Percentiles rank a stretch among this genome's conserved stretches.
phyloP scores from a whole-genome alignment of 2,113 vertebrate genomes.

The Anarhynchus alexandrinus region DNA sequence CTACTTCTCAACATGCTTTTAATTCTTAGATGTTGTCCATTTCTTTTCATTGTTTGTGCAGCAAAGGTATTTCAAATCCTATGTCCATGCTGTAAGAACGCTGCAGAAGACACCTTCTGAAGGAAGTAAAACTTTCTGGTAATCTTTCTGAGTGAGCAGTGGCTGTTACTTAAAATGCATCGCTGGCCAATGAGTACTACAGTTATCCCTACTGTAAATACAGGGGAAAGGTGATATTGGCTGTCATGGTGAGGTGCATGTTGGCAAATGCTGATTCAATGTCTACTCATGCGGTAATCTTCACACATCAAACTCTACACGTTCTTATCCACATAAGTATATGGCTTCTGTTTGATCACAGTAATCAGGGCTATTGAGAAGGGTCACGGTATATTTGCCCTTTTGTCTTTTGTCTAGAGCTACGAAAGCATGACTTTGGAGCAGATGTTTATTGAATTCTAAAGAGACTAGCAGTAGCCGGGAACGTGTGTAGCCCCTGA shows the following conservation, averaged over 20 bases:
- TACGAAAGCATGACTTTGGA: conserved; percentile 7
- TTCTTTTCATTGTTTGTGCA: background rate
- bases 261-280: conserved; percentile 13
- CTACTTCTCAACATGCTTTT: background rate
- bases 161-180: background rate
- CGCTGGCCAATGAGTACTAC: background rate
- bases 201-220: background rate
- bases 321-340: background rate
- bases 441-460: conserved; percentile 37
- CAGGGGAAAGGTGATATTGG: background rate
- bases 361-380: conserved; percentile 35
- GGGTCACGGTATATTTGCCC: conserved; percentile 33
- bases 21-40: background rate
- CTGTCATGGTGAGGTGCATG: background rate
- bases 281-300: background rate
- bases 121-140: background rate
- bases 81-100: background rate
- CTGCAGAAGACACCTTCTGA: background rate
- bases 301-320: background rate
- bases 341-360: conserved; percentile 37
- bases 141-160: background rate
- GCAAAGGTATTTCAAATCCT: background rate
- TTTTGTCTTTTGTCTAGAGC: conserved; percentile 25
- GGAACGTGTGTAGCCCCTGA: background rate
- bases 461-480: background rate